Conservation (phyloP, 2,113 vertebrate species). For the Neolamprologus kungweensis region DNA sequence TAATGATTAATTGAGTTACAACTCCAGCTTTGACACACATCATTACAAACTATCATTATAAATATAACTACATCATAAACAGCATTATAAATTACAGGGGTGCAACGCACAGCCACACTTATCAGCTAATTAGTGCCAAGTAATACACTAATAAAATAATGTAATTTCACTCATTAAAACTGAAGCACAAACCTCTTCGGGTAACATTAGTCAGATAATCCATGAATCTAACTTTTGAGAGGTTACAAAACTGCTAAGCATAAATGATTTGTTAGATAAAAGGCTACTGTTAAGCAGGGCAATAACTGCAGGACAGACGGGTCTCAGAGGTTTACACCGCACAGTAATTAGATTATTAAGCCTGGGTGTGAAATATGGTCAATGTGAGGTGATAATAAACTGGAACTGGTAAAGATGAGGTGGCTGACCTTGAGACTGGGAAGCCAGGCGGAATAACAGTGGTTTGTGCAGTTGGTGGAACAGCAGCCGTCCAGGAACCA, state of each 20-base stretch:
- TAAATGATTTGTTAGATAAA: not conserved
- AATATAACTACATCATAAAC: rapidly evolving
- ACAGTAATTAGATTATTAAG: rapidly evolving
- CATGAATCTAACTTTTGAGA: rapidly evolving
- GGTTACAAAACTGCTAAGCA: not conserved
- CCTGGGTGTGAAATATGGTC: not conserved
- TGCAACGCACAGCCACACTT: not conserved
- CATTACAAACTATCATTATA: not conserved
- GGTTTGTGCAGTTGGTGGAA: not conserved
- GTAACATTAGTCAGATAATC: rapidly evolving
- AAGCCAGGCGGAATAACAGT: rapidly evolving
- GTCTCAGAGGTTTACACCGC: rapidly evolving
- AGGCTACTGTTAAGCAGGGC: not conserved
- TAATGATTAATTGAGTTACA: rapidly evolving
- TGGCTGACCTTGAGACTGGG: not conserved
- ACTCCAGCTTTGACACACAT: not conserved
- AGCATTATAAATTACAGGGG: not conserved
- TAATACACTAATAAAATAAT: not conserved
- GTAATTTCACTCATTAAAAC: rapidly evolving
- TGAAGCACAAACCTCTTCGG: rapidly evolving
- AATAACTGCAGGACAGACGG: rapidly evolving
- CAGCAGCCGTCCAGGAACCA: rapidly evolving
- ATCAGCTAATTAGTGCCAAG: not conserved
- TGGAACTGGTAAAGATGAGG: not conserved
- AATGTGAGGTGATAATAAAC: not conserved